These are phyloP conservation scores for Lindbergichthys nudifrons DNA, from an alignment of 2,797 vertebrate genomes.

Conservation along the genomic window DNA sequence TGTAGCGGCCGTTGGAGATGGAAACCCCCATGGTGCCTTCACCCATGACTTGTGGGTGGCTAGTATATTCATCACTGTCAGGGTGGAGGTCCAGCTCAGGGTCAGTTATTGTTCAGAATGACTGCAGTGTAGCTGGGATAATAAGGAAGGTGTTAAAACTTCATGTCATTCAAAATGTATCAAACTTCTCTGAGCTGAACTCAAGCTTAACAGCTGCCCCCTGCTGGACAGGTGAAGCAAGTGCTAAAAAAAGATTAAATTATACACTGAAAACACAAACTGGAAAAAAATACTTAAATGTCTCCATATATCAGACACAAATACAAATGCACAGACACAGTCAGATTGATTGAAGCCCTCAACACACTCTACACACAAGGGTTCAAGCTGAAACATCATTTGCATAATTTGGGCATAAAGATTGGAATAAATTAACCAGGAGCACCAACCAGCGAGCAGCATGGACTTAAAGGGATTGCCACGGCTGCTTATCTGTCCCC, in stretches of 20 bases:
- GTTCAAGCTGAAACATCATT: slow-evolving; percentile 43
- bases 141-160: background rate
- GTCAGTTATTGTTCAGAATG: slow-evolving; percentile 9
- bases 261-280: background rate
- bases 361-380: slow-evolving; percentile 16
- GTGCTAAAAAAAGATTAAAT: background rate
- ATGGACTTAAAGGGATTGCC: slow-evolving; percentile 81
- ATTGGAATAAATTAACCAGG: slow-evolving; percentile 75
- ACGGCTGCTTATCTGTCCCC: slow-evolving; percentile 81
- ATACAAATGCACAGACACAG: slow-evolving; percentile 3
- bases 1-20: slow-evolving; percentile 15
- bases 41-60: slow-evolving; percentile 44
- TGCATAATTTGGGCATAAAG: slow-evolving; percentile 51
- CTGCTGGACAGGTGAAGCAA: slow-evolving; percentile 65
- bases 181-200: background rate
- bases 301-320: background rate
- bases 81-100: slow-evolving; percentile 22
- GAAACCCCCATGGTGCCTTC: slow-evolving; percentile 15
- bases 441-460: slow-evolving; percentile 59
- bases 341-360: slow-evolving; percentile 40
- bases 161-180: background rate
- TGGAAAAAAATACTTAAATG: background rate
- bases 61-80: slow-evolving; percentile 62
- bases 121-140: background rate
- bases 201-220: slow-evolving; percentile 34